phyloP scores from a whole-genome alignment of 1,140 invertebrate genomes.

The Platorchestia sp. region DNA sequence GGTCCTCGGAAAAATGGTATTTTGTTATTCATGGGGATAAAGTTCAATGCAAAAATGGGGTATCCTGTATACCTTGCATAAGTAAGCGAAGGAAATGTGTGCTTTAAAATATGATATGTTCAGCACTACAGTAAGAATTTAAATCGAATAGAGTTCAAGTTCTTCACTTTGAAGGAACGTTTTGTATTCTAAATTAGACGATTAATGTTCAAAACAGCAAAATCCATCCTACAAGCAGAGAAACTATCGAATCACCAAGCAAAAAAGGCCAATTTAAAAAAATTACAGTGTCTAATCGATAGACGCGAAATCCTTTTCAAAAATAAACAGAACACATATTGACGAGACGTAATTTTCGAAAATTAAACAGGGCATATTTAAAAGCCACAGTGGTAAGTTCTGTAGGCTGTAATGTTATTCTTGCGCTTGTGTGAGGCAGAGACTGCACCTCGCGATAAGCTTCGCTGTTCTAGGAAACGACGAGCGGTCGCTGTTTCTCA shows the following conservation, averaged over 20 bases:
- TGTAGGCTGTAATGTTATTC: background rate
- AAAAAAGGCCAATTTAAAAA: background rate
- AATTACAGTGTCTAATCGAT: background rate
- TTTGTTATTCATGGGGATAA: background rate
- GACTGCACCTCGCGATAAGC: background rate
- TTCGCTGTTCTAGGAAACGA: background rate
- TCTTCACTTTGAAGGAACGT: background rate
- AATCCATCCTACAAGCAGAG: background rate
- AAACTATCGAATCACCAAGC: background rate
- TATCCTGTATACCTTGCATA: no score
- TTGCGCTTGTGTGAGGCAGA: background rate
- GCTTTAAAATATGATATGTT: background rate
- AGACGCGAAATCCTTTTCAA: background rate
- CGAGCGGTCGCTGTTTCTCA: background rate
- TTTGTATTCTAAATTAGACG: background rate
- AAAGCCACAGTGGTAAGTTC: background rate
- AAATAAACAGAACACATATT: background rate
- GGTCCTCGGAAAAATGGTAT: background rate
- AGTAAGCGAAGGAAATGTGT: background rate
- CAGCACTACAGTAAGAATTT: background rate
- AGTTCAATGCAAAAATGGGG: background rate
- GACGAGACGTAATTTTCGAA: background rate
- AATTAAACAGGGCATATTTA: background rate
- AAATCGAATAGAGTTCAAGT: background rate
- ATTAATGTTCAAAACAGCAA: background rate